These are phyloP conservation scores for Cyanocitta stelleri DNA, from an alignment of 2,113 vertebrate species.

Conservation along the genomic window DNA sequence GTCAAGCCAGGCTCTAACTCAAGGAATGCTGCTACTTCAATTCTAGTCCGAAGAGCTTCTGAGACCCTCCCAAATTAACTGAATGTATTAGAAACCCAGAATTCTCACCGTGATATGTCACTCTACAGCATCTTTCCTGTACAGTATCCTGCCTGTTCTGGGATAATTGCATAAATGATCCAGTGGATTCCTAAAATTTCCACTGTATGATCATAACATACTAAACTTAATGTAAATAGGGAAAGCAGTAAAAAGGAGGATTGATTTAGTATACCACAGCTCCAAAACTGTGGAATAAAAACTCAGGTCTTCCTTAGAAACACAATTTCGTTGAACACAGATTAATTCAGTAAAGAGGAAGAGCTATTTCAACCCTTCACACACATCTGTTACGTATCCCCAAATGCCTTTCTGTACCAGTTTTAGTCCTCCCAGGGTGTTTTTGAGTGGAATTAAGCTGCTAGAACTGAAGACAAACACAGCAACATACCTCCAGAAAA, in stretches of 20 bases:
- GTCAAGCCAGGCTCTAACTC: neutral
- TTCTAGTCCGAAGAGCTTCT: neutral
- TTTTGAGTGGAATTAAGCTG: neutral
- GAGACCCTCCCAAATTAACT: neutral
- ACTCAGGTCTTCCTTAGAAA: neutral
- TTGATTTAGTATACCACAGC: neutral
- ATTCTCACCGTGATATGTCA: neutral
- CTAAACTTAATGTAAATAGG: neutral
- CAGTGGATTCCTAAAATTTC: neutral
- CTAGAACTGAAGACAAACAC: neutral
- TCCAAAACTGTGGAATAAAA: neutral
- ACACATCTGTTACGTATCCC: neutral
- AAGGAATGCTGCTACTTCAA: neutral
- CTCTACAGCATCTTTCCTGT: neutral
- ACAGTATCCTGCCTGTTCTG: neutral
- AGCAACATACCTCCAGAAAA: neutral
- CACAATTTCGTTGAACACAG: neutral
- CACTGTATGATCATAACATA: neutral
- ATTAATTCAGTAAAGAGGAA: neutral
- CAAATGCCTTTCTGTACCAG: neutral
- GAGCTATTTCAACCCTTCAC: neutral
- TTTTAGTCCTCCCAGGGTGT: neutral
- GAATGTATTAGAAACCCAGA: neutral
- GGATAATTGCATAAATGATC: neutral
- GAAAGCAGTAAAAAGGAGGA: neutral